phyloP scores from a whole-genome alignment of 2,113 vertebrate genomes.

The Perognathus longimembris region DNA sequence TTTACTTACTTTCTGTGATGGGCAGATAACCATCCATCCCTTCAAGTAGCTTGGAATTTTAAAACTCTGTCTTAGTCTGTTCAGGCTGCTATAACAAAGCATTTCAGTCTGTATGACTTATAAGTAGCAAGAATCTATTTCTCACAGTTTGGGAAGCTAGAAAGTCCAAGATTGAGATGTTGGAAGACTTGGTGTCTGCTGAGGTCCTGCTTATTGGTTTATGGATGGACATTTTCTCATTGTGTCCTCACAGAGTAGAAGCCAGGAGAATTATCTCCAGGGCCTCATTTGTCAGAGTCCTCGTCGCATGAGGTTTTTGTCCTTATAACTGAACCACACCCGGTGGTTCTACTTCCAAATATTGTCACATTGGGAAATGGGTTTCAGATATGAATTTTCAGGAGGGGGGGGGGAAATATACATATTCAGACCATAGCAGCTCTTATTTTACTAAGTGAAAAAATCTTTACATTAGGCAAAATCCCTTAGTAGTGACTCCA shows the following conservation, averaged over 20 bases:
- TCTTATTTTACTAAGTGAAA: not conserved
- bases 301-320: not conserved
- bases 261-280: not conserved
- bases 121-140: not conserved
- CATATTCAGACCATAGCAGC: not conserved
- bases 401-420: not conserved
- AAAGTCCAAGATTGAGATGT: not conserved
- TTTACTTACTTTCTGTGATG: not conserved
- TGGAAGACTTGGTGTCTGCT: not conserved
- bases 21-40: not conserved
- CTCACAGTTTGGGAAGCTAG: not conserved
- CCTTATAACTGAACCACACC: not conserved
- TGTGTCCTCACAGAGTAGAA: not conserved
- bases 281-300: not conserved
- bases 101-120: not conserved
- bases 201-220: not conserved
- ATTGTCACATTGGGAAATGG: not conserved
- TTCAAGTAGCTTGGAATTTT: not conserved
- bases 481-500: not conserved
- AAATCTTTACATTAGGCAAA: not conserved
- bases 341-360: not conserved
- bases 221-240: not conserved
- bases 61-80: not conserved
- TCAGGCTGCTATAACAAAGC: not conserved
- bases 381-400: not conserved